Base-by-base conservation (phyloP, 2,113 vertebrate species). In the Ivindomyrus marchei region DNA sequence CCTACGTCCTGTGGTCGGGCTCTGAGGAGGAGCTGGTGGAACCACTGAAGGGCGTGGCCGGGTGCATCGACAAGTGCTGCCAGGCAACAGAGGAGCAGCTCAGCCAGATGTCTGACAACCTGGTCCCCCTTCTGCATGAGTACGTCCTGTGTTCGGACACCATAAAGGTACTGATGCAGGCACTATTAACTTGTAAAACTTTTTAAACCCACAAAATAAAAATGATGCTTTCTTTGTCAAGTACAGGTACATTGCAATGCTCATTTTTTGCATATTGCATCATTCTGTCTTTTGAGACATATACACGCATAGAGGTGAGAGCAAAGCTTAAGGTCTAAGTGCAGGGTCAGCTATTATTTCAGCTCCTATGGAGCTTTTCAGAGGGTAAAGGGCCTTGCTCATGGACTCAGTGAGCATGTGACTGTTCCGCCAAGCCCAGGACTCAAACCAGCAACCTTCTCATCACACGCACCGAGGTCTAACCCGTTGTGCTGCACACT, bases 131-230 rank as follows among this genome's bases (percentile, higher is more conserved):
- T 0, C 91, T 99, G 10, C 98, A 99, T 0, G 98, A 99, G 62
- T 99, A 99, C 0, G 94, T 97, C 85, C 97, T 99, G 77, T 98
- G 97, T 88, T 93, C 96, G 2, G 98, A 99, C 83, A 97, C 97
- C 0, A 93, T 99, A 3, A 97, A 96, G 98, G 98, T 99, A 95
- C 50, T 6, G 3, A 4, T 56, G 47, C 21, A 11, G 7, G 31
- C 17, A 52, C 49, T 52, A 27, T 27, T 31, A n/a, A 46, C 10
- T 45, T 24, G 80, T 84, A 1, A 21, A 17, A 24, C 19, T 15
- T 13, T 56, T 56, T 56, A 21, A 21, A n/a, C 56, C 56, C 21
- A n/a, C 24, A n/a, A 62, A 62, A 36, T n/a, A 45, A 56, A 56
- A 56, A 24, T 42, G 2, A 39, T 45, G 17, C 36, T 80, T 39